These are phyloP conservation scores for Nephrocerus scutellatus DNA, from an alignment of 2,888 invertebrate genomes.

Conservation along the genomic window DNA sequence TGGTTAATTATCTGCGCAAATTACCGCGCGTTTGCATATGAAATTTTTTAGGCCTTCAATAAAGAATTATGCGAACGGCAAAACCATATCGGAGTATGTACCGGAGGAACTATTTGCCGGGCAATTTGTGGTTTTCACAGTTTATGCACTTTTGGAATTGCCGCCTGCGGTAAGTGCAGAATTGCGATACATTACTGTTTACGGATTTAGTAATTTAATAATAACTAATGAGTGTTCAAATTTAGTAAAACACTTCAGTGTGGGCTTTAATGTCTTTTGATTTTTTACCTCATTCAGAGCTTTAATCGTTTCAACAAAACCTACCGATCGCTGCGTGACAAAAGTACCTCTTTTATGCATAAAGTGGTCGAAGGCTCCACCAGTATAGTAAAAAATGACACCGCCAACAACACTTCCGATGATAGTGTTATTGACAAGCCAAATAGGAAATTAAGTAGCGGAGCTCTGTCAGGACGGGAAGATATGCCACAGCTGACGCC, in stretches of 20 bases:
- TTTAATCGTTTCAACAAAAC: slow-evolving; percentile 45
- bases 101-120: slow-evolving; percentile 44
- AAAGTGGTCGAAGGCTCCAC: slow-evolving; percentile 31
- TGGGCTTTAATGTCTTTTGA: too few species aligned
- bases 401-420: slow-evolving; percentile 11
- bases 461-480: slow-evolving; percentile 27
- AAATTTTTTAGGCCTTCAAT: slow-evolving; percentile 30
- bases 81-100: slow-evolving; percentile 21
- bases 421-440: slow-evolving; percentile 9
- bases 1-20: not conserved
- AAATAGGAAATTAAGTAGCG: slow-evolving; percentile 19
- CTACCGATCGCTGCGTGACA: slow-evolving; percentile 43
- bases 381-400: slow-evolving; percentile 17
- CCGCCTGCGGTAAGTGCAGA: slow-evolving; percentile 44
- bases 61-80: slow-evolving; percentile 26
- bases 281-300: slow-evolving; percentile 29
- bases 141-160: slow-evolving; percentile 45
- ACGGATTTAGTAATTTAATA: too few species aligned
- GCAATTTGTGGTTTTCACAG: slow-evolving; percentile 47
- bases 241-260: too few species aligned
- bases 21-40: slow-evolving; percentile 3
- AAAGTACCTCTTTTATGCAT: slow-evolving; percentile 40
- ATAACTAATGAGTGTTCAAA: not conserved
- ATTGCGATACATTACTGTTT: not conserved
- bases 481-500: slow-evolving; percentile 36